Percentiles rank a stretch among this genome's conserved stretches.
These are phyloP conservation scores for Rhynchotus rufescens DNA, from an alignment of 2,797 vertebrate genomes.

Conservation along the genomic window DNA sequence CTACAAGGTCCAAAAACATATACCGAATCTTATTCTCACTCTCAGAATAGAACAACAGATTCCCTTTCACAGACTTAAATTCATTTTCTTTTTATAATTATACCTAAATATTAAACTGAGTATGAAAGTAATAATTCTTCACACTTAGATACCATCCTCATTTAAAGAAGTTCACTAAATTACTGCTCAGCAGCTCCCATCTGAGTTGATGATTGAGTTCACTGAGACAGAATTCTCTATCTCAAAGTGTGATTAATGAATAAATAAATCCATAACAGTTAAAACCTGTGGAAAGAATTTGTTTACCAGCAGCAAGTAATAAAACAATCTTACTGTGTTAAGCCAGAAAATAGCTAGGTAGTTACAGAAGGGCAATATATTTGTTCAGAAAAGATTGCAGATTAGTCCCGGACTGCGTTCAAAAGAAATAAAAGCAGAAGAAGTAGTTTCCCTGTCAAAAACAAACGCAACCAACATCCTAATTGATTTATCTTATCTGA, in stretches of 20 bases:
- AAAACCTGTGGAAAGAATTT: neutral
- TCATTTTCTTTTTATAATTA: neutral
- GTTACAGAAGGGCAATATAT: neutral
- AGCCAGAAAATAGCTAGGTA: neutral
- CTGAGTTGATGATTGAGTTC: neutral
- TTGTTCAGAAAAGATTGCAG: constrained; percentile 6
- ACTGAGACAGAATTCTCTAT: neutral
- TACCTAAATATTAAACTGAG: neutral
- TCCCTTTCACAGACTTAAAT: neutral
- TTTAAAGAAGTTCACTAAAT: neutral
- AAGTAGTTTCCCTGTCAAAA: neutral
- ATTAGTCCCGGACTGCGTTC: neutral
- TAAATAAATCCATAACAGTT: neutral
- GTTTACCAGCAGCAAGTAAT: neutral
- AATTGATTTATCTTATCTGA: neutral
- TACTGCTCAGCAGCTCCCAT: neutral
- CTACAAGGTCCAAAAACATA: neutral
- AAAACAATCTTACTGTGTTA: neutral
- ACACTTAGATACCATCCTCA: neutral
- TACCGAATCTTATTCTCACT: neutral
- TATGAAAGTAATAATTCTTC: neutral
- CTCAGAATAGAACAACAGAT: neutral
- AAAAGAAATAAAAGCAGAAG: neutral
- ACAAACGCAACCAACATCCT: neutral
- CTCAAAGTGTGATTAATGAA: neutral